phyloP scores from a whole-genome alignment of 2,888 invertebrate species.

The Chromoteleia sp. region DNA sequence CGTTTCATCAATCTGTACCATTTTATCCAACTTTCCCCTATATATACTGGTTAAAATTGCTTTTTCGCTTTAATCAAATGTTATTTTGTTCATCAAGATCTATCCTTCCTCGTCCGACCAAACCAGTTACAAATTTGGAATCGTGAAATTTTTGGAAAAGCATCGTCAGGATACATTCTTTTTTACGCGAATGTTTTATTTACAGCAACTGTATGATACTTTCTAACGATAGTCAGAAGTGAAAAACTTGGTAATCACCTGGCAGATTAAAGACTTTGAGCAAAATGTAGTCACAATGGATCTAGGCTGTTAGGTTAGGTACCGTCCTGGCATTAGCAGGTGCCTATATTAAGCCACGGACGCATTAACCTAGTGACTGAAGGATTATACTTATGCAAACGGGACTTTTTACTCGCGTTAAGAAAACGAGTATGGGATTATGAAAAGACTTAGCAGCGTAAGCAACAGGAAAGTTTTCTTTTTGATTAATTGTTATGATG shows the following conservation, averaged over 20 bases:
- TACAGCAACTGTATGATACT: constrained; percentile 10
- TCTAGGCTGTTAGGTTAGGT: constrained; percentile 55
- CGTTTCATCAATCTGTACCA: too few relatives aligned
- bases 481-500: constrained; percentile 37
- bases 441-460: background rate
- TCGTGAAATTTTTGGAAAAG: too few relatives aligned
- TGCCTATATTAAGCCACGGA: constrained; percentile 59
- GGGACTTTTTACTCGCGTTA: constrained; percentile 65
- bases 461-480: constrained; percentile 32
- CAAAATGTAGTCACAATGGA: constrained; percentile 60
- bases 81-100: too few relatives aligned
- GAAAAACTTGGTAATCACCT: constrained; percentile 51
- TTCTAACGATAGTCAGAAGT: constrained; percentile 27
- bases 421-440: constrained; percentile 60
- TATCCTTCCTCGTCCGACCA: too few relatives aligned
- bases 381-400: constrained; percentile 68
- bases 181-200: constrained; percentile 27
- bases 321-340: constrained; percentile 52
- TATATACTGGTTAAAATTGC: too few relatives aligned
- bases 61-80: too few relatives aligned
- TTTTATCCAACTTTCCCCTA: too few relatives aligned
- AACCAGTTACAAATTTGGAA: too few relatives aligned
- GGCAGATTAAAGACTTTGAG: constrained; percentile 60
- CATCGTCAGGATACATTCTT: constrained; percentile 1
- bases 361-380: constrained; percentile 64